These are phyloP conservation scores for Drosophila picticornis DNA, from an alignment of 2,888 invertebrate species.

Conservation along the genomic window DNA sequence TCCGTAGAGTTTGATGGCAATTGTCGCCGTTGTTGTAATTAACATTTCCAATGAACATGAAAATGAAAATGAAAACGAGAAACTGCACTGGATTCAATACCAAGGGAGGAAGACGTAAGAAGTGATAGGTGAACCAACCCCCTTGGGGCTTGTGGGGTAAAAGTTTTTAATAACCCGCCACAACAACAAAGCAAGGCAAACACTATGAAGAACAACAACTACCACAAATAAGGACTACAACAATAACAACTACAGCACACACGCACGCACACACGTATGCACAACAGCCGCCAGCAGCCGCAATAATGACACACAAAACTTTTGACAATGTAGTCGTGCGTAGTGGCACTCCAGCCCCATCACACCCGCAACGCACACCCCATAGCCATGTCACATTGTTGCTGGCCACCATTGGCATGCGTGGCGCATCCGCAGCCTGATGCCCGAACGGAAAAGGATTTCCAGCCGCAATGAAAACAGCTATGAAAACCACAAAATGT, in stretches of 20 bases:
- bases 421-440: constrained; percentile 35
- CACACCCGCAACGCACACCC: constrained; percentile 2
- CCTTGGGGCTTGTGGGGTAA: constrained; percentile 36
- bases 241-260: constrained; percentile 21
- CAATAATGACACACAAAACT: constrained; percentile 78
- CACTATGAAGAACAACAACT: constrained; percentile 27
- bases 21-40: constrained; percentile 62
- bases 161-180: constrained; percentile 79
- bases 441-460: constrained; percentile 71
- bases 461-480: constrained; percentile 79
- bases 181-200: constrained; percentile 58
- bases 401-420: constrained; percentile 25
- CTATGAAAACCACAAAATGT: constrained; percentile 77
- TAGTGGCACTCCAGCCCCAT: constrained; percentile 22
- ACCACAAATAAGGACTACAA: constrained; percentile 16
- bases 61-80: constrained; percentile 65
- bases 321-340: constrained; percentile 78
- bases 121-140: neutral
- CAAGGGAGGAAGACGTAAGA: neutral
- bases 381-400: neutral
- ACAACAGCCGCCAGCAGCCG: constrained; percentile 68
- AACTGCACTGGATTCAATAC: constrained; percentile 41
- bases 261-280: constrained; percentile 16
- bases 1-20: constrained; percentile 12
- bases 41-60: constrained; percentile 77